Percentiles rank a stretch among this genome's conserved stretches.
phyloP scores from a whole-genome alignment of 2,888 invertebrate genomes.

The Drosophila cracens region DNA sequence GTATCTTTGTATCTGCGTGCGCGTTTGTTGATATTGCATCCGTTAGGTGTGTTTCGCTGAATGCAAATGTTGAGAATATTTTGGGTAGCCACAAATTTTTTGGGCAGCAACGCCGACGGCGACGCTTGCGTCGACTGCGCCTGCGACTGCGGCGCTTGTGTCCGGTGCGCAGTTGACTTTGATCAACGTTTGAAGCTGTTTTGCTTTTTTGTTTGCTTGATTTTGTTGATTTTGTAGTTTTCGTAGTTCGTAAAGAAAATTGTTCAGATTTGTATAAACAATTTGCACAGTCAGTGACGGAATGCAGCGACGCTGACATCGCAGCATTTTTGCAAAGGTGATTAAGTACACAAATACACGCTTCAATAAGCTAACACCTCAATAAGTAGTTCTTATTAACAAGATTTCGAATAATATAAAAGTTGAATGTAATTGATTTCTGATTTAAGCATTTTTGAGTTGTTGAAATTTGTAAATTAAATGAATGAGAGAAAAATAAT shows the following conservation, averaged over 20 bases:
- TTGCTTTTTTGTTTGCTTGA: not conserved
- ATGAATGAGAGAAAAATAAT: not conserved
- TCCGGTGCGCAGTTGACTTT: slow-evolving; percentile 78
- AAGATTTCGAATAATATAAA: slow-evolving; percentile 3
- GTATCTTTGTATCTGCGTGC: slow-evolving; percentile 58
- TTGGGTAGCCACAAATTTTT: slow-evolving; percentile 49
- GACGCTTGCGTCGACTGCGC: slow-evolving; percentile 12
- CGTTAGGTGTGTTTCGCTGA: slow-evolving; percentile 74
- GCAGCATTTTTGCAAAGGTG: slow-evolving; percentile 21
- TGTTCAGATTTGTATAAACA: slow-evolving; percentile 61
- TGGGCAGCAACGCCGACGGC: slow-evolving; percentile 21
- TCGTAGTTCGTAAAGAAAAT: slow-evolving; percentile 34
- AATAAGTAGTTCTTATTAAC: slow-evolving; percentile 6
- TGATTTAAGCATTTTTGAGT: not conserved
- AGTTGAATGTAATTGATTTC: not conserved
- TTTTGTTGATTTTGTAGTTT: slow-evolving; percentile 19
- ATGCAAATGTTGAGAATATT: slow-evolving; percentile 69
- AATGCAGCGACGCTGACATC: slow-evolving; percentile 30
- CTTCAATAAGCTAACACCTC: not conserved
- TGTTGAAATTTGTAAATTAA: not conserved
- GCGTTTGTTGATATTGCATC: slow-evolving; percentile 62
- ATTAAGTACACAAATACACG: slow-evolving; percentile 19
- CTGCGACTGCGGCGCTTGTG: slow-evolving; percentile 56
- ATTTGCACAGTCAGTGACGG: slow-evolving; percentile 33
- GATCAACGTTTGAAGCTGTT: slow-evolving; percentile 53